Conservation (phyloP, 2,797 vertebrate genomes). For the Simalia tracyae region DNA sequence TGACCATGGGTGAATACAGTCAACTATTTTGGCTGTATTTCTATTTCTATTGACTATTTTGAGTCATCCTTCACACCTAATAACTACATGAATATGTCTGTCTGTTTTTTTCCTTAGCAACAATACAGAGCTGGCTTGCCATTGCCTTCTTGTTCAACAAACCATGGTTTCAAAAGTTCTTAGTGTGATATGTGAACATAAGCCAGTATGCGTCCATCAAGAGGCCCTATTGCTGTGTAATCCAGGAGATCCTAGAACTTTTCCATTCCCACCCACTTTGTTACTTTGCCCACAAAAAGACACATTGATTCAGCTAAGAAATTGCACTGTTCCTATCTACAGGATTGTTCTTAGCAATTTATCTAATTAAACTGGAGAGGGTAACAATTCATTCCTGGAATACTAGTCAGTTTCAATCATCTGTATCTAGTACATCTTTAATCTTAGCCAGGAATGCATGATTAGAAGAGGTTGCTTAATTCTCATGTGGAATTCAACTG, state of each 20-base stretch:
- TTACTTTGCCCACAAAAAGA: constrained; percentile 40
- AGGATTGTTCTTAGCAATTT: constrained; percentile 65
- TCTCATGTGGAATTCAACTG: constrained; percentile 57
- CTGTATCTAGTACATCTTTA: constrained; percentile 62
- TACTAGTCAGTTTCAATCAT: constrained; percentile 54
- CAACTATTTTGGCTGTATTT: too few species aligned
- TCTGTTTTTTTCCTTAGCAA: not conserved
- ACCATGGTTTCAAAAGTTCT: not conserved
- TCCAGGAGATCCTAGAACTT: not conserved
- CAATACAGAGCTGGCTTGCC: not conserved
- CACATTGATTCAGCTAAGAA: constrained; percentile 60
- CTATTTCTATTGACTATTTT: not conserved
- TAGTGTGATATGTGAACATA: not conserved
- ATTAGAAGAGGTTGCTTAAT: constrained; percentile 67
- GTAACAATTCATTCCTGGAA: constrained; percentile 57
- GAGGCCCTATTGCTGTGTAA: not conserved
- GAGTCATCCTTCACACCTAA: not conserved
- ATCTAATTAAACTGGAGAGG: constrained; percentile 59
- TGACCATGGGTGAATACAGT: not conserved
- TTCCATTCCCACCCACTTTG: not conserved
- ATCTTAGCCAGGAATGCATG: constrained; percentile 63
- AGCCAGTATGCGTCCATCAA: not conserved
- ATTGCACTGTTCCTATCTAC: constrained; percentile 53
- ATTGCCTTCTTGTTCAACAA: not conserved
- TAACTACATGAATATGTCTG: not conserved